Conservation (phyloP, 2,888 invertebrate genomes). For the Halictus ligatus region DNA sequence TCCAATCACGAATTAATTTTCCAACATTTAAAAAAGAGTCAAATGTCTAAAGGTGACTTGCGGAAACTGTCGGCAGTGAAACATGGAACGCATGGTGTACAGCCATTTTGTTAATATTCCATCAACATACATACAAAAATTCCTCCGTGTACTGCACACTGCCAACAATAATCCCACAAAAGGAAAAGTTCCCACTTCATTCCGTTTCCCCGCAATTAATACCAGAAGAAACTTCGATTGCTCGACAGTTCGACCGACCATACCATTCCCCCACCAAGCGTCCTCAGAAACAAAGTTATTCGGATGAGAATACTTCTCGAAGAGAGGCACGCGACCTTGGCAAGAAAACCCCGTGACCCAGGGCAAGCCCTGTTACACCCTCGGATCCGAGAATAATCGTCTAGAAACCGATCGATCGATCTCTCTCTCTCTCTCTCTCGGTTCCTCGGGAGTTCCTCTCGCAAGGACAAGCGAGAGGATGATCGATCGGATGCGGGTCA, state of each 20-base stretch:
- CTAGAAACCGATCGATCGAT: background rate
- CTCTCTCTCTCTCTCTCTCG: background rate
- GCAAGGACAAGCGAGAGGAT: background rate
- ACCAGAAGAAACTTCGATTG: background rate
- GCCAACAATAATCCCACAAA: background rate
- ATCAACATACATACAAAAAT: background rate
- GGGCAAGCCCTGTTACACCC: background rate
- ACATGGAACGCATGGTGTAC: no score
- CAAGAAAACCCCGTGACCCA: background rate
- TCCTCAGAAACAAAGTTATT: background rate
- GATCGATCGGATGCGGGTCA: slow-evolving; percentile 10
- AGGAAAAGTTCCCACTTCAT: background rate
- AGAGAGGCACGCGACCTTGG: background rate
- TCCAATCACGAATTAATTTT: no score
- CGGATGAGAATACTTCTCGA: background rate
- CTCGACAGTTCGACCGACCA: background rate
- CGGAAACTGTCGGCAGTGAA: no score
- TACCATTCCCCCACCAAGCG: background rate
- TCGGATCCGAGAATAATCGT: background rate
- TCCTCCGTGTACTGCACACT: background rate
- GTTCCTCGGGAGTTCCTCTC: background rate
- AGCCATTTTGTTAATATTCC: no score
- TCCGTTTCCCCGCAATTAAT: background rate
- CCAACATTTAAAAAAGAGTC: no score
- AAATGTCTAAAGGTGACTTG: no score